Base-by-base conservation (phyloP, 1,140 invertebrate species). In the Nautilus pompilius region DNA sequence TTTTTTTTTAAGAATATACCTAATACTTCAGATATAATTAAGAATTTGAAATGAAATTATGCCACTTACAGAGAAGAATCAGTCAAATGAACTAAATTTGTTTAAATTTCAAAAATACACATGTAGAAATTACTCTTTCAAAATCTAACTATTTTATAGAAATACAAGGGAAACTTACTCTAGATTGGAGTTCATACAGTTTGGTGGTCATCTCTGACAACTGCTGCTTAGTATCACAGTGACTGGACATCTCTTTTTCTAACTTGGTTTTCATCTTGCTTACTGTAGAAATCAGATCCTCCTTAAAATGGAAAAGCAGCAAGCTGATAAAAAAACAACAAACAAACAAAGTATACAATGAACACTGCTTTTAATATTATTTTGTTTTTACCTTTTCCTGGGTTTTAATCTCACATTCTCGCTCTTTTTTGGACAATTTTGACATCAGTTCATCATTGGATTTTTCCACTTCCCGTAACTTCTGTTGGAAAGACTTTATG, bases 391-490 rank as follows among this genome's bases (percentile, higher is more conserved):
- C 88, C 79, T 93, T 93, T 84, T 96, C 93, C 76, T 96, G 93
- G 49, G 88, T 89, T 76, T 90, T 87, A 68, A 92, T 85, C 83
- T 96, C 94, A 62, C 95, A 82, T 79, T 96, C 94, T 80, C 95
- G 92, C 80, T 98, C 94, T 83, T 95, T 96, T 73, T 95, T 94
- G 2, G 92, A 89, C 29, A 97, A 81, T 75, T 90, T 89, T 10
- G 89, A 90, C 24, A 90, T 89, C 73, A 97, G 87, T 62, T 96
- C 93, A 2, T 88, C 88, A 78, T 95, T 95, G 77, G 95, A 93
- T 69, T 89, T 90, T 78, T 95, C 93, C 57, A 96, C 74, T 75
- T 93, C 92, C 58, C 94, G 90, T 0, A 94, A 90, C 75, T 93
- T 93, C 45, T 88, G 90, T 68, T 91, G 87, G 0, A 92, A 93